These are phyloP conservation scores for Aphelocoma californica DNA, from an alignment of 2,797 vertebrate genomes.

Conservation along the genomic window DNA sequence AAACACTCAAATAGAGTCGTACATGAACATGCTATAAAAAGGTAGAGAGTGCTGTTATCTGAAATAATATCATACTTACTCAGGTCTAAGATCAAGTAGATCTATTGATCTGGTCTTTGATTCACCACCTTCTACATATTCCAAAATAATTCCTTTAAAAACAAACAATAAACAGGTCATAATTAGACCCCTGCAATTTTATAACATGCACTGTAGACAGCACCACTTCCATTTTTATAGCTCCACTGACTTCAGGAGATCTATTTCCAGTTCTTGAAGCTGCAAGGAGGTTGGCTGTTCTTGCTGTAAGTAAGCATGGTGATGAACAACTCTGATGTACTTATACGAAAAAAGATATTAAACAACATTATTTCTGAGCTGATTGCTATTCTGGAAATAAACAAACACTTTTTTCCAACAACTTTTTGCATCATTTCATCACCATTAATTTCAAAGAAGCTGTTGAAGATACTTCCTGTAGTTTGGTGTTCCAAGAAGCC, in stretches of 20 bases:
- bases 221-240: background rate
- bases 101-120: conserved; percentile 89
- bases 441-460: background rate
- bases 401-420: background rate
- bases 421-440: background rate
- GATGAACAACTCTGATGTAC: background rate
- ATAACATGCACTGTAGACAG: background rate
- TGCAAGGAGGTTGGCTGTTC: background rate
- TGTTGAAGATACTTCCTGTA: background rate
- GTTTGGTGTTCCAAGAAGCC: background rate
- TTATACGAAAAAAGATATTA: background rate
- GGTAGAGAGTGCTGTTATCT: background rate
- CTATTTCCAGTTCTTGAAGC: background rate
- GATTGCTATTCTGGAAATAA: background rate
- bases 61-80: conserved; percentile 75
- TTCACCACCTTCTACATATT: conserved; percentile 84
- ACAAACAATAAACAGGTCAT: background rate
- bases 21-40: background rate
- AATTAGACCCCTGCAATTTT: background rate
- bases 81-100: conserved; percentile 83
- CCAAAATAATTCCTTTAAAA: conserved; percentile 88
- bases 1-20: background rate
- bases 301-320: background rate
- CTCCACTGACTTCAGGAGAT: background rate
- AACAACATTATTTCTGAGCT: background rate